Percentiles rank a stretch among this genome's conserved stretches.
Conservation (phyloP, 2,888 invertebrate genomes). For the Coleophora deauratella region DNA sequence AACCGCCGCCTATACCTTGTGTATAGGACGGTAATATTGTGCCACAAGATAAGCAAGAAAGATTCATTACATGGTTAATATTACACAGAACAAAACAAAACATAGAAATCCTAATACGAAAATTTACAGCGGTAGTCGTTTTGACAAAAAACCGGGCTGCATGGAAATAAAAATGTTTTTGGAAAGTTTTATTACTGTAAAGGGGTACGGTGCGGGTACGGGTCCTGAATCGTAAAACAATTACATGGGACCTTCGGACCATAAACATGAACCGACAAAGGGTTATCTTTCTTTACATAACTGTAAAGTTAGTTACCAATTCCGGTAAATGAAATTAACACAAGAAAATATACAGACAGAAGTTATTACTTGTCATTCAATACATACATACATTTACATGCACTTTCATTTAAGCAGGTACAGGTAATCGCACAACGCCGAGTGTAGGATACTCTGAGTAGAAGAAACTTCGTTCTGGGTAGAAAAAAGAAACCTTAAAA, state of each 20-base stretch:
- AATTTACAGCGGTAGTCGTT: conserved; percentile 29
- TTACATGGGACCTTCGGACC: conserved; percentile 30
- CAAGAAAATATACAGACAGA: background rate
- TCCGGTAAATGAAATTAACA: conserved; percentile 1
- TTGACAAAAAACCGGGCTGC: conserved; percentile 24
- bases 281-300: conserved; percentile 33
- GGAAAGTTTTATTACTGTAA: conserved; percentile 64
- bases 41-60: no score
- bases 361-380: background rate
- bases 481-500: no score
- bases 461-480: no score
- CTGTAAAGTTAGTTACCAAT: conserved; percentile 27
- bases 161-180: conserved; percentile 45
- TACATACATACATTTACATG: background rate
- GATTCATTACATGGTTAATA: no score
- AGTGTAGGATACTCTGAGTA: no score
- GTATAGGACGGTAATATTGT: no score
- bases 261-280: conserved; percentile 35
- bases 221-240: conserved; percentile 46
- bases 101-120: no score
- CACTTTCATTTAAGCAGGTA: no score
- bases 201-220: conserved; percentile 38
- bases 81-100: no score
- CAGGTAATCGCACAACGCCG: no score
- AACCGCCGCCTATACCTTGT: no score